Conservation (phyloP, 2,888 invertebrate species). For the Athalia cordata region DNA sequence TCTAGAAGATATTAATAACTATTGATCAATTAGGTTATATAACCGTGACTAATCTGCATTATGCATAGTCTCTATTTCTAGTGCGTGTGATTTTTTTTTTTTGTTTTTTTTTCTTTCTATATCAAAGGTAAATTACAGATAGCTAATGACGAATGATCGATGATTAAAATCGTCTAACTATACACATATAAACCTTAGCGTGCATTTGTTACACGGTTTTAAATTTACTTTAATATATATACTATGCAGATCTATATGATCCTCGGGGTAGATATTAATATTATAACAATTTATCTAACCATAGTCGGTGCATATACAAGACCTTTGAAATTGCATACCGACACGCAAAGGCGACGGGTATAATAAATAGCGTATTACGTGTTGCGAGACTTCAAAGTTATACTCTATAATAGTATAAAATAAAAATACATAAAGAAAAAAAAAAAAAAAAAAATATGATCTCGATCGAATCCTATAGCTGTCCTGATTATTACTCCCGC, state of each 20-base stretch:
- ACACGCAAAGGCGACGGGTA: not conserved
- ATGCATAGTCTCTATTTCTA: not conserved
- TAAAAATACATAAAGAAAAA: too few relatives aligned
- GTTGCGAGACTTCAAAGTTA: not conserved
- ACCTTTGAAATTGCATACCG: slow-evolving; percentile 9
- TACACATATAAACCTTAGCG: not conserved
- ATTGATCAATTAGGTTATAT: not conserved
- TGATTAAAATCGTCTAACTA: slow-evolving; percentile 30
- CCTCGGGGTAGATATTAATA: slow-evolving; percentile 3
- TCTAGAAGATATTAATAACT: not conserved
- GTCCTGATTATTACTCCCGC: too few relatives aligned
- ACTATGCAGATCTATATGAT: not conserved
- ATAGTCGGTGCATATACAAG: not conserved
- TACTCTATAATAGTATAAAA: too few relatives aligned
- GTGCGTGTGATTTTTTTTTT: not conserved
- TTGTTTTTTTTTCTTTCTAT: not conserved
- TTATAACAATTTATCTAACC: too few relatives aligned
- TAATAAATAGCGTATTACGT: slow-evolving; percentile 28
- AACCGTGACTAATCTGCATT: slow-evolving; percentile 34
- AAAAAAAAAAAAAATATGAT: too few relatives aligned
- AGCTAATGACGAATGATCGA: slow-evolving; percentile 33
- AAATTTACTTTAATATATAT: too few relatives aligned
- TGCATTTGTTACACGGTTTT: not conserved
- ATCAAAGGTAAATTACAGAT: slow-evolving; percentile 25
- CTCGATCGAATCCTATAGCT: too few relatives aligned